Percentiles rank a stretch among this genome's conserved stretches.
These are phyloP conservation scores for Eurystomus glaucurus DNA, from an alignment of 2,797 vertebrate species.

Conservation along the genomic window DNA sequence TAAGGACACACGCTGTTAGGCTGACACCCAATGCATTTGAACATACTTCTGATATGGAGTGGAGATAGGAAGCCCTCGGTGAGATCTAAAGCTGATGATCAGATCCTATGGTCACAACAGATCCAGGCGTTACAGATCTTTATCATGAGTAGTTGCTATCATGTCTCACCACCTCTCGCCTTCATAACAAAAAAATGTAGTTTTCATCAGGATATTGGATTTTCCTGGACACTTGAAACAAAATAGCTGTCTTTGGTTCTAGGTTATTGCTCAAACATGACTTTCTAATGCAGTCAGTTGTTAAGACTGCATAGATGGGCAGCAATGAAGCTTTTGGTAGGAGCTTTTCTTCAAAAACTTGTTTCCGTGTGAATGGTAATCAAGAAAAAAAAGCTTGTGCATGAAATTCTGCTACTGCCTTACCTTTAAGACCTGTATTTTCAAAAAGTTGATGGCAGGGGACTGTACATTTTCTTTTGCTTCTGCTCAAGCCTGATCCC, in stretches of 20 bases:
- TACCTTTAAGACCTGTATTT: conserved; percentile 10
- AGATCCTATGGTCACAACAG: background rate
- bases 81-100: background rate
- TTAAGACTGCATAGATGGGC: background rate
- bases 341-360: background rate
- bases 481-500: background rate
- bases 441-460: conserved; percentile 20
- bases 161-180: background rate
- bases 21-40: background rate
- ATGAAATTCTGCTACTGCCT: background rate
- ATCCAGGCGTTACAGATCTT: background rate
- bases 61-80: background rate
- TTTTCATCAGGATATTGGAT: background rate
- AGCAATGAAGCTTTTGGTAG: background rate
- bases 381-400: background rate
- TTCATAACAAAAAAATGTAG: background rate
- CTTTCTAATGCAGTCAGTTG: background rate
- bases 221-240: background rate
- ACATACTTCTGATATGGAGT: background rate
- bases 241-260: background rate
- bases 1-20: accelerated
- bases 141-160: background rate
- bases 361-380: background rate
- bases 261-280: background rate
- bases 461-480: conserved; percentile 31